These are phyloP conservation scores for Lepilemur ruficaudatus DNA, from an alignment of 2,797 vertebrate genomes.

Conservation along the genomic window DNA sequence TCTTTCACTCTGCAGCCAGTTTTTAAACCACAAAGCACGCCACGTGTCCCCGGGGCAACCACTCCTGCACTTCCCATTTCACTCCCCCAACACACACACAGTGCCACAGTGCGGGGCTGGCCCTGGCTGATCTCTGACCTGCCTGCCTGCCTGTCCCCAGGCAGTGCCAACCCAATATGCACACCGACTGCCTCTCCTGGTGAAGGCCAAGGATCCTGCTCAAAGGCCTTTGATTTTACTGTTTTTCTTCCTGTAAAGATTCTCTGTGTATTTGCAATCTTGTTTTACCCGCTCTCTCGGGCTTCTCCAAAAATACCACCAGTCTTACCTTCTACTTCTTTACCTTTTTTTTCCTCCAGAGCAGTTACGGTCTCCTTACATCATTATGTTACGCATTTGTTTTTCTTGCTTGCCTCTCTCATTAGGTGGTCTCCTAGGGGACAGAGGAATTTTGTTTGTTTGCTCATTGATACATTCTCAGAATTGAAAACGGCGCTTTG, in stretches of 20 bases:
- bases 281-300: background rate
- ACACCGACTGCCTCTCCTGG: background rate
- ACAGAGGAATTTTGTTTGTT: background rate
- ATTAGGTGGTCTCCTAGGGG: background rate
- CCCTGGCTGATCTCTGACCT: background rate
- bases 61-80: background rate
- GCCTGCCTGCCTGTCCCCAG: background rate
- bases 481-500: background rate
- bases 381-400: background rate
- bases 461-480: background rate
- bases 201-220: background rate
- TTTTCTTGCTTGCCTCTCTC: background rate
- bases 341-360: background rate
- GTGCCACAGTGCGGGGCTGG: too few relatives aligned
- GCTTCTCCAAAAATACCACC: background rate
- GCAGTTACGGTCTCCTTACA: background rate
- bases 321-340: background rate
- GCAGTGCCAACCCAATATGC: rapidly evolving
- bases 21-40: too few relatives aligned
- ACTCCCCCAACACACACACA: too few relatives aligned
- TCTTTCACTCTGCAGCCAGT: background rate
- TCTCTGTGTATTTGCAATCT: background rate
- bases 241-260: background rate
- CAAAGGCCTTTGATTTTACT: background rate
- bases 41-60: background rate